Base-by-base conservation (phyloP, 1,140 invertebrate species). In the Drosophila pseudoananassae region DNA sequence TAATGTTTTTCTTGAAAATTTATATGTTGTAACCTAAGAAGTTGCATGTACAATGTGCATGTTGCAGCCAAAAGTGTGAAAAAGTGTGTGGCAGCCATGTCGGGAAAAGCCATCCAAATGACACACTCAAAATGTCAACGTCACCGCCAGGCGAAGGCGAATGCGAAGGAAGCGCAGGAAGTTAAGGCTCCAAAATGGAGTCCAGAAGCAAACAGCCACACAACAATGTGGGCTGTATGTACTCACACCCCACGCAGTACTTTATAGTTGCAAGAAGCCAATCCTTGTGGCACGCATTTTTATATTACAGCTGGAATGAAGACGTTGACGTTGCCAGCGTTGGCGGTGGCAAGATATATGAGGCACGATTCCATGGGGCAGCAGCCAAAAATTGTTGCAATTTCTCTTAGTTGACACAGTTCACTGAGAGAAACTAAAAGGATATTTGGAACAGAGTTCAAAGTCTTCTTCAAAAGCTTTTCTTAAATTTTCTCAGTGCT, bases 71-170 rank as follows among this genome's bases (percentile, higher is more conserved):
- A 36, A 36, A 12, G 33, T 36, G 33, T 36, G 9, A 10, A 9
- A 36, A 36, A 36, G 33, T 36, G 33, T 40, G 43, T 20, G 43
- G 63, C 59, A 77, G 64, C 31, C 46, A 49, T 45, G 52, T 10
- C 8, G 12, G 33, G 6, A 25, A 47, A 46, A 45, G 46, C 31
- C 58, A 65, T 65, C 69, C 65, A 84, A 83, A 79, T 79, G 76
- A 27, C 25, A 80, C 72, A 85, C 80, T 84, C 76, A 69, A 84
- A 80, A 84, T 84, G 80, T 85, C 80, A 84, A 76, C 80, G 76
- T 73, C 80, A 73, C 73, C 70, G 65, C 63, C 63, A 64, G 15
- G 23, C 20, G 20, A 20, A 20, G 20, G 20, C 20, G 20, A 20
- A 20, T 20, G 20, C 20, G 20, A 20, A 20, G 20, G 25, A 12